Percentiles rank a stretch among this genome's conserved stretches.
Evolutionary conservation across 2,888 invertebrate species (phyloP).

Genomic region (Acrobasis suavella): DNA sequence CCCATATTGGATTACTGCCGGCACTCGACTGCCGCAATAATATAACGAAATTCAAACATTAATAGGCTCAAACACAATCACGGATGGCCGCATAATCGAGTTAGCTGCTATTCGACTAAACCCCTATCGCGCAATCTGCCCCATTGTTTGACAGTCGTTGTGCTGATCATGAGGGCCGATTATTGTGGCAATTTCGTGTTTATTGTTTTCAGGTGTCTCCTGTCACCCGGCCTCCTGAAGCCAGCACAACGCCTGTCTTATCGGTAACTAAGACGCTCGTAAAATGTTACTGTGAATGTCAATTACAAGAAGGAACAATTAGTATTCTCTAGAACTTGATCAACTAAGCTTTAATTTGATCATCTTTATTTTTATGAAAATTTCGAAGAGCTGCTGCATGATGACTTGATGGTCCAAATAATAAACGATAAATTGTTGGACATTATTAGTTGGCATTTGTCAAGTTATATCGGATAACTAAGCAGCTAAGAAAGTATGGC

Average conservation of each 20-base stretch:
- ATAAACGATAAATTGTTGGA: no score
- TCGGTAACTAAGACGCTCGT: slow-evolving; percentile 51
- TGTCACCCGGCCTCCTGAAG: slow-evolving; percentile 54
- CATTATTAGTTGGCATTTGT: no score
- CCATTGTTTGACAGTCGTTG: slow-evolving; percentile 76
- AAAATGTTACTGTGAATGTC: slow-evolving; percentile 50
- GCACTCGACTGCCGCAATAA: slow-evolving; percentile 70
- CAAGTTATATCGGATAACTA: no score
- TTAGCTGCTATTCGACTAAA: slow-evolving; percentile 80
- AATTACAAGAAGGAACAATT: slow-evolving; percentile 28
- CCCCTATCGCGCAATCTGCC: slow-evolving; percentile 78
- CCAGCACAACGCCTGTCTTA: slow-evolving; percentile 58
- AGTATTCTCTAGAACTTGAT: slow-evolving; percentile 2
- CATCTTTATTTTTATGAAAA: no score
- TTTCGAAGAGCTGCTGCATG: no score
- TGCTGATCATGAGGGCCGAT: slow-evolving; percentile 77
- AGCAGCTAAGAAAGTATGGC: no score
- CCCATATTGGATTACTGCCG: slow-evolving; percentile 73
- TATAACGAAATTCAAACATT: slow-evolving; percentile 82
- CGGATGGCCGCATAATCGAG: slow-evolving; percentile 81
- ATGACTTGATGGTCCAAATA: no score
- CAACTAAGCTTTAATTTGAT: background rate
- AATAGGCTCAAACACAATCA: slow-evolving; percentile 80
- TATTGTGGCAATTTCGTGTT: slow-evolving; percentile 78
- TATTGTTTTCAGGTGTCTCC: slow-evolving; percentile 79